Evolutionary conservation across 2,888 invertebrate genomes (phyloP).

Genomic region (Conops quadrifasciatus): DNA sequence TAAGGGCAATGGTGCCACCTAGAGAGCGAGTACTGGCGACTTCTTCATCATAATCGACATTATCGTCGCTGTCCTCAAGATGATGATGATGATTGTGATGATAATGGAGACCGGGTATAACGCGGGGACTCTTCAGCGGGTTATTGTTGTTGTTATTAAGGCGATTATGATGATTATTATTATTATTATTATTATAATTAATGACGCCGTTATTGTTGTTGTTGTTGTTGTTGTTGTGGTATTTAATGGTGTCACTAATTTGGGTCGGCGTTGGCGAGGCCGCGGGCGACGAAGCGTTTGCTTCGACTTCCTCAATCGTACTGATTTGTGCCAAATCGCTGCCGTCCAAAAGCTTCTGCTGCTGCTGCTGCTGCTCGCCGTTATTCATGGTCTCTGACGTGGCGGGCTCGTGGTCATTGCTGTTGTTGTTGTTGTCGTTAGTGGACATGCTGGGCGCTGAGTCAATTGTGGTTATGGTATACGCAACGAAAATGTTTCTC

Average conservation of each 20-base stretch:
- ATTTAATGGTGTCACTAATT: conserved; percentile 37
- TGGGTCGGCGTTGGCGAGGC: conserved; percentile 48
- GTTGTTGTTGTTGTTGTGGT: conserved; percentile 35
- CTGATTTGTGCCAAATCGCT: conserved; percentile 61
- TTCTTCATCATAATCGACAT: conserved; percentile 54
- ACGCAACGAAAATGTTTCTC: conserved; percentile 6
- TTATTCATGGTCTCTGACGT: conserved; percentile 31
- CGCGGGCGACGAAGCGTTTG: conserved; percentile 53
- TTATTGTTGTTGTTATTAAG: conserved; percentile 35
- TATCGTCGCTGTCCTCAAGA: conserved; percentile 46
- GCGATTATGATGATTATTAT: conserved; percentile 42
- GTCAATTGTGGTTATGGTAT: neutral
- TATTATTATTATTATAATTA: conserved; percentile 46
- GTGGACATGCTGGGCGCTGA: conserved; percentile 14
- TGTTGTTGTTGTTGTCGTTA: conserved; percentile 13
- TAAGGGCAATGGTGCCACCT: conserved; percentile 4
- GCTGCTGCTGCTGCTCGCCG: conserved; percentile 41
- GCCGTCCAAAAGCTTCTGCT: conserved; percentile 54
- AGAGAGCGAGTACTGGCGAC: conserved; percentile 39
- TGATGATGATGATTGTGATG: conserved; percentile 39
- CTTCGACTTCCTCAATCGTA: conserved; percentile 60
- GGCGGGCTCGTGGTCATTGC: conserved; percentile 30
- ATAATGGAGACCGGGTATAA: neutral
- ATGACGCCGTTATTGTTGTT: conserved; percentile 48
- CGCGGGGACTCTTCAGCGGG: conserved; percentile 37